Base-by-base conservation (phyloP, 2,797 vertebrate genomes). In the Sebastes kiyomatsui region DNA sequence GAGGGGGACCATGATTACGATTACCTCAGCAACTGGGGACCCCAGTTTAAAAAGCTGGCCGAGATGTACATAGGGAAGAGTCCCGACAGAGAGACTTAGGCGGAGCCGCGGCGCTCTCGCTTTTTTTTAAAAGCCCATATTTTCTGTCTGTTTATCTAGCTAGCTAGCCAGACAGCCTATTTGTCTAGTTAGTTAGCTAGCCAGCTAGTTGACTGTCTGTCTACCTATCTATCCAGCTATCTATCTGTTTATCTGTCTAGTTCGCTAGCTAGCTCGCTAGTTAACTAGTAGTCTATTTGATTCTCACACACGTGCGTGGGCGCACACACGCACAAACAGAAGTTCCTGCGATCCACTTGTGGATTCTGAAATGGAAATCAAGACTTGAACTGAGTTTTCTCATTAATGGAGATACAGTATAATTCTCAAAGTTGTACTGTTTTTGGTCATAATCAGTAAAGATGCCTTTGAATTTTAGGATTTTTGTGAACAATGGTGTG, bases 1-100 rank as follows among this genome's bases (percentile, higher is more conserved):
- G 98, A 99, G 72, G 97, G 97, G 13, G 98, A 99, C 95, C 98
- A 99, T 81, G 98, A 97, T 81, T 99, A 98, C 66, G 98, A 99
- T 92, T 99, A 98, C 95, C 97, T 99, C 89, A 96, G 96, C 90
- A 97, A 97, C 88, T 99, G 98, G 98, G 98, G 98, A 6, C 97
- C 98, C 3, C 97, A 96, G 3, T 99, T 99, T 70, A 97, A 98
- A 80, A 99, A 99, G 95, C 81, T 99, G 81, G 98, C 99, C 0
- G 99, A 99, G 86, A 97, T 99, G 98, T 99, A 99, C 42, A 98
- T 98, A 83, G 98, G 97, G 54, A 98, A 96, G 82, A 97, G 97
- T 58, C 96, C 96, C 8, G 97, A 97, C 83, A 97, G 97, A 89
- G 97, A 98, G 92, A 94, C 96, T 87, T 97, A 96, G 94, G 92